Percentiles rank a stretch among this genome's conserved stretches.
Conservation (phyloP, 2,797 vertebrate species). For the Gallirallus australis region DNA sequence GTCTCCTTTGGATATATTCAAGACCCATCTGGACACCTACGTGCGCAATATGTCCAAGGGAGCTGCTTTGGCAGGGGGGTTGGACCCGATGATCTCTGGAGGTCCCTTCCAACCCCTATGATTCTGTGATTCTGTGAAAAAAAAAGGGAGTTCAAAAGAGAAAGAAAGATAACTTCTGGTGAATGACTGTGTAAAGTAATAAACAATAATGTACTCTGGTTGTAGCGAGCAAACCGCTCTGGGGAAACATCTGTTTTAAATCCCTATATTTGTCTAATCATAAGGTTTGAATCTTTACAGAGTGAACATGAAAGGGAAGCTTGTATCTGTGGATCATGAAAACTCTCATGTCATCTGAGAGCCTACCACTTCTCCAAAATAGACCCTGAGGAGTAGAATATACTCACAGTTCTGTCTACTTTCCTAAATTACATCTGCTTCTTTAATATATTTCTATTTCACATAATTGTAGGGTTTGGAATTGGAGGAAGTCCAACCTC, state of each 20-base stretch:
- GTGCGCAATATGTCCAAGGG: too few relatives aligned
- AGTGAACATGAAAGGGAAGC: neutral
- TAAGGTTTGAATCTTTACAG: neutral
- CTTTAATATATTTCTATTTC: neutral
- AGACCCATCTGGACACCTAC: too few relatives aligned
- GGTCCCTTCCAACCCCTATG: too few relatives aligned
- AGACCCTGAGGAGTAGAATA: neutral
- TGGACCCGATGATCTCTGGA: too few relatives aligned
- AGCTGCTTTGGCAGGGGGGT: too few relatives aligned
- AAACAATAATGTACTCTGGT: neutral
- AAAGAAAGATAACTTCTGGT: neutral
- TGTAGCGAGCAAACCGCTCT: neutral
- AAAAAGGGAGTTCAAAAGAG: neutral
- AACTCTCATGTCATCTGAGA: fast-evolving
- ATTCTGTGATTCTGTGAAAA: too few relatives aligned
- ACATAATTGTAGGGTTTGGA: too few relatives aligned
- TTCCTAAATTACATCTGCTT: fast-evolving
- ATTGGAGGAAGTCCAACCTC: too few relatives aligned
- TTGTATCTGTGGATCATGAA: neutral
- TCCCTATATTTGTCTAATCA: neutral
- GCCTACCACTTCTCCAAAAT: neutral
- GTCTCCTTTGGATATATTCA: too few relatives aligned
- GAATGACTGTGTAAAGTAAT: neutral
- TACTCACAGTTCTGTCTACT: neutral
- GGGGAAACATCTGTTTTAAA: neutral